Percentiles rank a stretch among this genome's conserved stretches.
Evolutionary conservation across 1,140 invertebrate species (phyloP).

Genomic region (Dolichoris vasculosae): DNA sequence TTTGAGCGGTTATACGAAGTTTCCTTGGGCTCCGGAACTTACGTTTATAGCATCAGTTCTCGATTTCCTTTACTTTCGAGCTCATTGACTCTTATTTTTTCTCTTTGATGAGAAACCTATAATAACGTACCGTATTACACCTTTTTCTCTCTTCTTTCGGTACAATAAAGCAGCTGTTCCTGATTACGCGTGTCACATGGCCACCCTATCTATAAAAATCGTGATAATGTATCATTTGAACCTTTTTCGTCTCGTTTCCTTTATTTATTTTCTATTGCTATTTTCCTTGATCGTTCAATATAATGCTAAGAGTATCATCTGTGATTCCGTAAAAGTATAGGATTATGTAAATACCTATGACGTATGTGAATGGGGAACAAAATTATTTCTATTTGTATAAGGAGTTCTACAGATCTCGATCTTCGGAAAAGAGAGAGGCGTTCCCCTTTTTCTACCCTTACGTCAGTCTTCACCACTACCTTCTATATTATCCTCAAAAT

Average conservation of each 20-base stretch:
- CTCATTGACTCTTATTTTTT: not conserved
- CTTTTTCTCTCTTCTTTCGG: not conserved
- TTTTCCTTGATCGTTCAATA: not conserved
- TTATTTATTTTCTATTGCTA: not conserved
- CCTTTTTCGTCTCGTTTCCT: not conserved
- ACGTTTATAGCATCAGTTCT: not conserved
- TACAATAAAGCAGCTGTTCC: not conserved
- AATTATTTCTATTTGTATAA: not conserved
- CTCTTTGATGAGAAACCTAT: not conserved
- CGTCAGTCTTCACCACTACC: not conserved
- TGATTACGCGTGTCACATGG: not conserved
- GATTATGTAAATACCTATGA: not conserved
- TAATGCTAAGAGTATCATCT: not conserved
- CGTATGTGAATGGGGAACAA: not conserved
- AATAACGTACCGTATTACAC: not conserved
- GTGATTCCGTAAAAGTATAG: not conserved
- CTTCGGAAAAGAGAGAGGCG: not conserved
- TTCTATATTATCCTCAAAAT: not conserved
- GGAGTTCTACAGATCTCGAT: not conserved
- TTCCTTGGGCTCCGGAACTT: not conserved
- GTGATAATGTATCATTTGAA: not conserved
- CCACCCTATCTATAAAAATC: not conserved
- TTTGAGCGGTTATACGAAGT: not conserved
- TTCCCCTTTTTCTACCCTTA: not conserved
- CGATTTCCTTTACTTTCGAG: not conserved